phyloP scores from a whole-genome alignment of 2,888 invertebrate genomes.

The Masnerella sp. region DNA sequence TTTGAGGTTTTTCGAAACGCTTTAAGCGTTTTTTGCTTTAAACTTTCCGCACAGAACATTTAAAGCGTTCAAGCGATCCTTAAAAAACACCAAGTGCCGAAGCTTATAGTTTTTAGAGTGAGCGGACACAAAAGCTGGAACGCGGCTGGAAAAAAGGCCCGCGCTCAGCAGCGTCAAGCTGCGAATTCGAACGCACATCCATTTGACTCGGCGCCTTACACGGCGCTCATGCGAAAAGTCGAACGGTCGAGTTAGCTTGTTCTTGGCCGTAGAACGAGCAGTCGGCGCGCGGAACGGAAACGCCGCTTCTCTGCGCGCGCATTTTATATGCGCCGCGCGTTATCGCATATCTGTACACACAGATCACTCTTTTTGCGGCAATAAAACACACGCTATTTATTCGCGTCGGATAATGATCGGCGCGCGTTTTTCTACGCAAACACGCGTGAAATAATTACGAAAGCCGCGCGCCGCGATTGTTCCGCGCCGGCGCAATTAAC shows the following conservation, averaged over 20 bases:
- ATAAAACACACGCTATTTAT: conserved; percentile 53
- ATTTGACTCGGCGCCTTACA: conserved; percentile 55
- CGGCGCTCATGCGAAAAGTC: conserved; percentile 53
- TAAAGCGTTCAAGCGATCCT: too few species aligned
- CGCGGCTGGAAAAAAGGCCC: conserved; percentile 2
- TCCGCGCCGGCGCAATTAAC: conserved; percentile 19
- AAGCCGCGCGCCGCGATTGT: conserved; percentile 18
- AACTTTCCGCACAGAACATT: too few species aligned
- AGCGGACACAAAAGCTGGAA: conserved; percentile 24
- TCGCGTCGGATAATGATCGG: conserved; percentile 46
- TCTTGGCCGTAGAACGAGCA: conserved; percentile 48
- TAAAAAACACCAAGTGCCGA: too few species aligned
- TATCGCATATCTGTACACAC: conserved; percentile 47
- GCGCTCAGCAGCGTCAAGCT: conserved; percentile 21
- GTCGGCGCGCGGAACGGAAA: conserved; percentile 54
- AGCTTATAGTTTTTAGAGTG: too few species aligned
- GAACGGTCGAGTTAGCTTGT: conserved; percentile 51
- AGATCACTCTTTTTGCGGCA: conserved; percentile 46
- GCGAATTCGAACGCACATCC: conserved; percentile 49
- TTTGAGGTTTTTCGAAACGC: too few species aligned
- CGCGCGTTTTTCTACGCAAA: conserved; percentile 21
- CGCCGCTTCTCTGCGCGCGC: conserved; percentile 42
- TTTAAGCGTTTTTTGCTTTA: too few species aligned
- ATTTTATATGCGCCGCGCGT: conserved; percentile 50
- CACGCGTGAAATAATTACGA: conserved; percentile 40